These are phyloP conservation scores for Aplysina aerophoba DNA, from an alignment of 37 sponge, comb jelly and placozoan genomes.

Conservation along the genomic window DNA sequence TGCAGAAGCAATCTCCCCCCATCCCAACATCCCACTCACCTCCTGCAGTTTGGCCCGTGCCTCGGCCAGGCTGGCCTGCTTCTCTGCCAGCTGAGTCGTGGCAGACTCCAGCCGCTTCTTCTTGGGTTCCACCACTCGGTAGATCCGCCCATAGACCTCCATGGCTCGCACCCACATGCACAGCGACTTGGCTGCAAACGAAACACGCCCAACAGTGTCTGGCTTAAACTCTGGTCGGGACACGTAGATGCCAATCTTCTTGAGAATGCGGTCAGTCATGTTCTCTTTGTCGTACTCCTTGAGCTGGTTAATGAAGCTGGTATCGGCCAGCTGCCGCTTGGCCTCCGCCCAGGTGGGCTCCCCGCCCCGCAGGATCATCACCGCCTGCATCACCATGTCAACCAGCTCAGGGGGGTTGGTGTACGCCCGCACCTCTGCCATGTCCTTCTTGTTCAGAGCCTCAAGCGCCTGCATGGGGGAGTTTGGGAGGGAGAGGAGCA, in stretches of 20 bases:
- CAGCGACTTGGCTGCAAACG: slow-evolving; percentile 90
- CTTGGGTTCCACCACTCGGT: slow-evolving; percentile 96
- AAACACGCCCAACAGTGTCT: slow-evolving; percentile 91
- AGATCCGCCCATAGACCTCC: slow-evolving; percentile 97
- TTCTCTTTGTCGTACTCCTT: slow-evolving; percentile 96
- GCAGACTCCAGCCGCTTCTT: slow-evolving; percentile 90
- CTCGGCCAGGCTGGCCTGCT: slow-evolving; percentile 84
- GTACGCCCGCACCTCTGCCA: slow-evolving; percentile 97
- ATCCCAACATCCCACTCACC: slow-evolving; percentile 40
- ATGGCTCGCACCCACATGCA: slow-evolving; percentile 99
- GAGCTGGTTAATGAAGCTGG: slow-evolving; percentile 93
- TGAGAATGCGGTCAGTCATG: slow-evolving; percentile 90
- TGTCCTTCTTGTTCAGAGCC: slow-evolving; percentile 96
- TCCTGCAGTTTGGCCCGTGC: slow-evolving; percentile 90
- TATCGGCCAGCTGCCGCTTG: slow-evolving; percentile 93
- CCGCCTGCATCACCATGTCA: slow-evolving; percentile 93
- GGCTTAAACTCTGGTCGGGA: slow-evolving; percentile 89
- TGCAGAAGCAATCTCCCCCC: not conserved
- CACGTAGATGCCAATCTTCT: slow-evolving; percentile 86
- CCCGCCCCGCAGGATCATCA: slow-evolving; percentile 92
- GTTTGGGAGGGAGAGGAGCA: too few species aligned
- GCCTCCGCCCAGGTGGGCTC: slow-evolving; percentile 98
- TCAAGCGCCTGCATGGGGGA: slow-evolving; percentile 77
- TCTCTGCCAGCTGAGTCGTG: slow-evolving; percentile 85
- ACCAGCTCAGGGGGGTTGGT: slow-evolving; percentile 94